Evolutionary conservation across 2,888 invertebrate genomes (phyloP).

Genomic region (Cephus pygmeus): DNA sequence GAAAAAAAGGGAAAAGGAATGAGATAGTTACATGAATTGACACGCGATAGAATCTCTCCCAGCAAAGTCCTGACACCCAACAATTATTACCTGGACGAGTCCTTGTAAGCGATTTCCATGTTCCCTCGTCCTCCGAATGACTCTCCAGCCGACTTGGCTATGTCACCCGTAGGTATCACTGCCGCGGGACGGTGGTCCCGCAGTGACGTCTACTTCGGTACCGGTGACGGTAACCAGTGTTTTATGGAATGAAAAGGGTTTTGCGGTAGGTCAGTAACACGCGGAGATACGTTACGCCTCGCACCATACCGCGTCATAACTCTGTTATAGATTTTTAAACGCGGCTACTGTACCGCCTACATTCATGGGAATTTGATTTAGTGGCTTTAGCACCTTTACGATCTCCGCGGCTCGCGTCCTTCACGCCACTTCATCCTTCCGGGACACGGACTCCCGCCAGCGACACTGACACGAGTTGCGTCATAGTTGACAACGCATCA

Average conservation of each 20-base stretch:
- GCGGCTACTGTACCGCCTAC: constrained; percentile 29
- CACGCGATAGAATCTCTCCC: constrained; percentile 56
- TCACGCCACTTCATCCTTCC: neutral
- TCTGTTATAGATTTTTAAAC: constrained; percentile 46
- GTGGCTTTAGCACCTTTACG: constrained; percentile 45
- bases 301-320: constrained; percentile 33
- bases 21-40: constrained; percentile 36
- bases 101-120: neutral
- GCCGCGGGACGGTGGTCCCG: neutral
- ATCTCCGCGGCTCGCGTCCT: constrained; percentile 31
- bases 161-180: neutral
- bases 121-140: neutral
- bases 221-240: constrained; percentile 6
- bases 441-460: too few relatives aligned
- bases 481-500: too few relatives aligned
- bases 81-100: constrained; percentile 40
- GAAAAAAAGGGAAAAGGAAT: constrained; percentile 16
- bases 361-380: constrained; percentile 48
- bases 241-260: constrained; percentile 20
- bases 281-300: too few relatives aligned
- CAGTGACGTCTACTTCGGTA: neutral
- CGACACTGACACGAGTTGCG: too few relatives aligned
- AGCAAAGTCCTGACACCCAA: constrained; percentile 43
- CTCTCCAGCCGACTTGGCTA: too few relatives aligned
- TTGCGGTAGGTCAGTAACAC: neutral